These are phyloP conservation scores for Trachurus trachurus DNA, from an alignment of 2,797 vertebrate species.

Conservation along the genomic window DNA sequence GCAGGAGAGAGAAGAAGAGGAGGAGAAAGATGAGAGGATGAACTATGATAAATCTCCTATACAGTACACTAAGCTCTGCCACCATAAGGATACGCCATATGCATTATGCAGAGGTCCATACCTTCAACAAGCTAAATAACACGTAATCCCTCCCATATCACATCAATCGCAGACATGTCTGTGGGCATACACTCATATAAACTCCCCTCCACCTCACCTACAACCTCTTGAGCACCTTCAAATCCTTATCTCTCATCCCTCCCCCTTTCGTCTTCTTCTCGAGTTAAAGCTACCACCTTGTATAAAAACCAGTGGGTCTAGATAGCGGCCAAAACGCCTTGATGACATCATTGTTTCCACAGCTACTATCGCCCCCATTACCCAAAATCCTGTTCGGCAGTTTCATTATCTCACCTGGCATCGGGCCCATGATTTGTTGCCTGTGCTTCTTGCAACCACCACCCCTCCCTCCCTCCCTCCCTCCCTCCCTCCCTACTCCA, in stretches of 20 bases:
- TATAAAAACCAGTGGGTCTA: conserved; percentile 47
- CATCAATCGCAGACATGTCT: conserved; percentile 34
- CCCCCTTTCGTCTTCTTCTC: conserved; percentile 15
- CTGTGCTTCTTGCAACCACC: conserved; percentile 24
- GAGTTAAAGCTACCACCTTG: conserved; percentile 49
- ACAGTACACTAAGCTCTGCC: conserved; percentile 29
- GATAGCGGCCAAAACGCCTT: conserved; percentile 46
- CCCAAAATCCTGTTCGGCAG: conserved; percentile 69
- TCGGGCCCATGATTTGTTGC: conserved; percentile 68
- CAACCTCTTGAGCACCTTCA: conserved; percentile 27
- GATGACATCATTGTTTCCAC: conserved; percentile 81
- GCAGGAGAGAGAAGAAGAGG: conserved; percentile 4
- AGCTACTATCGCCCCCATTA: conserved; percentile 73
- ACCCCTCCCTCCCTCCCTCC: not conserved
- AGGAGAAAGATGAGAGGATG: conserved; percentile 4
- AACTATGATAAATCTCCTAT: conserved; percentile 50
- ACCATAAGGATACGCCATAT: conserved; percentile 56
- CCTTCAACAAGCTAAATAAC: conserved; percentile 51
- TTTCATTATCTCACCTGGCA: conserved; percentile 79
- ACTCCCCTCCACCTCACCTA: conserved; percentile 49
- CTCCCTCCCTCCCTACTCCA: conserved; percentile 10
- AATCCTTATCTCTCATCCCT: conserved; percentile 43
- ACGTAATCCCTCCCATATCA: conserved; percentile 52
- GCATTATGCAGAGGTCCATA: conserved; percentile 55
- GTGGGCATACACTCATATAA: conserved; percentile 55